Evolutionary conservation across 1,140 invertebrate species (phyloP), one percentile per base, ranked within the genome.

Genomic region (Bombus breviceps): DNA sequence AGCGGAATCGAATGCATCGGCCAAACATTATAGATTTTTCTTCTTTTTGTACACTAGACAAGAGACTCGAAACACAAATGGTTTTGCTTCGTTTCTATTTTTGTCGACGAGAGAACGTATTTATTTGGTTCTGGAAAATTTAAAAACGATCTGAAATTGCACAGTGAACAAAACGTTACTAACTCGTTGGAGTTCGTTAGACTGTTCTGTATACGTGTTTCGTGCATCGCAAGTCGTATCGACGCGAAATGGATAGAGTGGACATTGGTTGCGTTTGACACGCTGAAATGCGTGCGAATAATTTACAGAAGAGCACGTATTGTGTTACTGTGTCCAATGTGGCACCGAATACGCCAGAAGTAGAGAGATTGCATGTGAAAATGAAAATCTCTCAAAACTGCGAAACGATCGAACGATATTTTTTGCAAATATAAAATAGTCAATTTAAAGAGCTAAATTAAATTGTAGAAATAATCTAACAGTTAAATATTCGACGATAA

Each of bases 261-360:
- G 34, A 18, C 64, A 69, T n/a, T 13, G 43, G 43, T 78, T 64
- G 57, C 59, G n/a, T 66, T 78, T 78, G 76, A 78, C 76, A 78
- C 59, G 76, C 22, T 43, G 76, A 64, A 78, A 78, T 41, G 59
- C 39, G 39, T n/a, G 39, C 15, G 37, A 78, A 64, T 78, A 78
- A 59, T 64, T 43, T 41, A 9, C 37, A 41, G 59, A 43, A 41
- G 76, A 32, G 18, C n/a, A 28, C 6, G 71, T 41, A 73, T 73
- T 47, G 71, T 73, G 32, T 47, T 47, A n/a, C 12, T n/a, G 41
- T 22, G 15, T 12, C 47, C 53, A 32, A 25, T 41, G 28, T 53
- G 43, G 53, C 39, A 78, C 41, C 13, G 66, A 47, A n/a, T 32
- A 32, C 28, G 1, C 12, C 18, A 13, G 71, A 39, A 32, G 9